phyloP scores from a whole-genome alignment of 2,888 invertebrate species.

The Ornithoptera priamus region DNA sequence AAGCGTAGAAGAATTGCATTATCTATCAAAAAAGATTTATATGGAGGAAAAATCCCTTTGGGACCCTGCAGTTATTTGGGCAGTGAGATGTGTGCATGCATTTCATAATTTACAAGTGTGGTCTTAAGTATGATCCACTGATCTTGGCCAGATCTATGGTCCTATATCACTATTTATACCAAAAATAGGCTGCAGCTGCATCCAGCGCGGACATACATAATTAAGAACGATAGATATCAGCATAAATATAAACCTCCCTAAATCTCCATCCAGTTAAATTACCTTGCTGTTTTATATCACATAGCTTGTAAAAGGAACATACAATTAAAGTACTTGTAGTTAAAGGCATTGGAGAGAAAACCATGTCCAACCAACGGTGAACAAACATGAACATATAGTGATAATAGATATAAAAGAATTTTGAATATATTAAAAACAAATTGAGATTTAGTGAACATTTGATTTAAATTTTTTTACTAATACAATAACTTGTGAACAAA shows the following conservation, averaged over 20 bases:
- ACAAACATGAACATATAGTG: too few species aligned
- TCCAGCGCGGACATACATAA: conserved; percentile 4
- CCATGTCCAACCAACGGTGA: too few species aligned
- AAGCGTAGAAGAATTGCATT: conserved; percentile 8
- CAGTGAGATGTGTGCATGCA: conserved; percentile 51
- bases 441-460: too few species aligned
- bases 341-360: too few species aligned
- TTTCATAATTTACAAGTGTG: conserved; percentile 32
- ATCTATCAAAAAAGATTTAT: not conserved
- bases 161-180: conserved; percentile 34
- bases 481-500: too few species aligned
- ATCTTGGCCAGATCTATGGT: conserved; percentile 32
- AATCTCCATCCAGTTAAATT: not conserved
- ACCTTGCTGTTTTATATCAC: not conserved
- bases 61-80: conserved; percentile 43
- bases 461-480: too few species aligned
- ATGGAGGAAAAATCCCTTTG: not conserved
- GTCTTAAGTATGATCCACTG: conserved; percentile 21
- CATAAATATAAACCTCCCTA: conserved; percentile 6
- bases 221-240: conserved; percentile 7
- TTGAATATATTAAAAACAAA: too few species aligned
- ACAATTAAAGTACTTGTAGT: too few species aligned
- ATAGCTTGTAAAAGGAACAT: not conserved
- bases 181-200: conserved; percentile 24
- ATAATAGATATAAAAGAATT: too few species aligned